These are phyloP conservation scores for Fukomys damarensis DNA, from an alignment of 2,113 vertebrate species.

Conservation along the genomic window DNA sequence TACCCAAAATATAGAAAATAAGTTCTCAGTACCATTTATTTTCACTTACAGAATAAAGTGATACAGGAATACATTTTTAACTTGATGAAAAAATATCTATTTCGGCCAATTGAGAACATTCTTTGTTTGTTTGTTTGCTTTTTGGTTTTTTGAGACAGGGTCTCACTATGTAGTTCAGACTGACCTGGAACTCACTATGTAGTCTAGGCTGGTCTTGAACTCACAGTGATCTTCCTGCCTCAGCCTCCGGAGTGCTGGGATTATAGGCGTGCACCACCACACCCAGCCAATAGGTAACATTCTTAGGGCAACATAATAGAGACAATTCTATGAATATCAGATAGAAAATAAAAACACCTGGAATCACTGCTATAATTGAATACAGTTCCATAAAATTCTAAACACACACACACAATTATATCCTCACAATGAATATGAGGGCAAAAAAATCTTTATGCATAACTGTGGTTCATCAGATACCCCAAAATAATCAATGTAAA, in stretches of 20 bases:
- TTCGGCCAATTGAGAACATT: background rate
- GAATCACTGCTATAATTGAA: background rate
- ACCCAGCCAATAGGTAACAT: background rate
- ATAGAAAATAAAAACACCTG: background rate
- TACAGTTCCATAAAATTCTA: background rate
- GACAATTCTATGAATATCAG: slow-evolving; percentile 8
- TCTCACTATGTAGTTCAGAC: no score
- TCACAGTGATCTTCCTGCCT: no score
- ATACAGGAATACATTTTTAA: slow-evolving; percentile 23
- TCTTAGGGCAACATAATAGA: background rate
- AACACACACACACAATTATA: slow-evolving; percentile 12
- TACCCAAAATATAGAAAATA: background rate
- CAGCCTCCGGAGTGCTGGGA: no score
- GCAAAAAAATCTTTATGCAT: background rate
- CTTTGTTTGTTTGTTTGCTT: no score
- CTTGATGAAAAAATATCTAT: background rate
- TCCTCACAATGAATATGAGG: background rate
- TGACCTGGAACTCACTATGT: no score
- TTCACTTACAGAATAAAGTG: slow-evolving; percentile 38
- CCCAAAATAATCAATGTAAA: slow-evolving; percentile 31
- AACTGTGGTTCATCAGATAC: background rate
- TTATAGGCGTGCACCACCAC: no score
- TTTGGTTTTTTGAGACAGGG: no score
- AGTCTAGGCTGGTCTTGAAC: no score
- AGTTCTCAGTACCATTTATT: slow-evolving; percentile 37